Evolutionary conservation across 64 coral and sea anemone species (phyloP), one percentile per base, ranked within the genome.

Genomic region (Cladopsammia gracilis): DNA sequence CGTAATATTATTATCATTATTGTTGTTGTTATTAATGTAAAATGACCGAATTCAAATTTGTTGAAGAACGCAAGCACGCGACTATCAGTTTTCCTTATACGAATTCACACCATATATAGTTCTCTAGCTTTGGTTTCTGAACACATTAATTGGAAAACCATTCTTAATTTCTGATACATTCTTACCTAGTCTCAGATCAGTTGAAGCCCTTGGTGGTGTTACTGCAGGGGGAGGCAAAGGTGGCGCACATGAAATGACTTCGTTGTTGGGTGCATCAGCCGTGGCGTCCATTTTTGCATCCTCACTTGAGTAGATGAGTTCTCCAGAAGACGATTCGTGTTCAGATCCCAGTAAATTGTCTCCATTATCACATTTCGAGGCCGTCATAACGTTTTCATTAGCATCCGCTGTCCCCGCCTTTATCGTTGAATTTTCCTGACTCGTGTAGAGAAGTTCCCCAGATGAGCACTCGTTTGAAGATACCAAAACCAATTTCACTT

Each of bases 381-480:
- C 53, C 4, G 3, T 10, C 19, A 48, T 20, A 22, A 54, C n/a
- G 7, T 25, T 56, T 7, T 5, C n/a, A 3, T 24, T 22, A 54
- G 10, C 3, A n/a, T 24, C 25, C 42, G 3, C 34, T 42, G 70
- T 77, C 48, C 19, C 43, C 34, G 34, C 34, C 74, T 76, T 18
- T 19, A 15, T 54, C 10, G 18, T 56, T 53, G 50, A 77, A 7
- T 56, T 6, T 3, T 24, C 12, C 1, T 56, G 9, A 20, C 48
- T 77, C 8, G 13, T n/a, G 72, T 75, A 75, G 48, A 77, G 49
- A n/a, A 77, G 0, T 56, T 77, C 75, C 7, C 7, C 75, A 10
- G 75, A 77, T 20, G 75, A 77, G 23, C 49, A n/a, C 75, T 77
- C 75, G 16, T 14, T 54, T 56, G 49, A 49, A 13, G 75, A 54